A percentile compares a stretch with the other conserved stretches of the same genome.
Evolutionary conservation across 2,113 vertebrate species (phyloP).

Genomic region (Pimephales promelas): DNA sequence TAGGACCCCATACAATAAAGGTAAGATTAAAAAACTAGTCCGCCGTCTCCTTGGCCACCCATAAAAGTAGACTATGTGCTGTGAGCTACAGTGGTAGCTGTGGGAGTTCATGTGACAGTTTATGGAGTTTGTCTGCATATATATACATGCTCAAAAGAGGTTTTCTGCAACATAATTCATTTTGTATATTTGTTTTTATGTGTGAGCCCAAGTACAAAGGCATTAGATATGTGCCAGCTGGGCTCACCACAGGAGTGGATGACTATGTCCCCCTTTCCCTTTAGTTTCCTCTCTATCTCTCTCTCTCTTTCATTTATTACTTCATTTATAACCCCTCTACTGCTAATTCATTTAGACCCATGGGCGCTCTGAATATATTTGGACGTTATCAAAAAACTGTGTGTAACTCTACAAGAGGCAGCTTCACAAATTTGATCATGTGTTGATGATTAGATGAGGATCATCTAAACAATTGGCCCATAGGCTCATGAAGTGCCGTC

Average conservation of each 20-base stretch:
- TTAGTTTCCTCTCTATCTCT: not conserved
- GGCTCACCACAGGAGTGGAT: not conserved
- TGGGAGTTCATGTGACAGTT: slow-evolving; percentile 32
- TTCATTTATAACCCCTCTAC: slow-evolving; percentile 45
- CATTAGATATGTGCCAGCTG: slow-evolving; percentile 5
- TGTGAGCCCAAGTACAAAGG: slow-evolving; percentile 25
- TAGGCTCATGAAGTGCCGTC: slow-evolving; percentile 42
- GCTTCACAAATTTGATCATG: slow-evolving; percentile 58
- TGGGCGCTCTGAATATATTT: slow-evolving; percentile 45
- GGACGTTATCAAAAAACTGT: slow-evolving; percentile 57
- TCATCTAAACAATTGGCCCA: slow-evolving; percentile 54
- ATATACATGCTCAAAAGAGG: not conserved
- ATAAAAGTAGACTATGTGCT: slow-evolving; percentile 60
- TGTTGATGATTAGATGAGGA: slow-evolving; percentile 56
- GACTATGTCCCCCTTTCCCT: slow-evolving; percentile 47
- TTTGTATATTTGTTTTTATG: slow-evolving; percentile 13
- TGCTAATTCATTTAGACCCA: slow-evolving; percentile 48
- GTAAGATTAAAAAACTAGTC: slow-evolving; percentile 68
- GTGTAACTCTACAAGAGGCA: slow-evolving; percentile 37
- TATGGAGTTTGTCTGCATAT: slow-evolving; percentile 26
- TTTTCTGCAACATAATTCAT: not conserved
- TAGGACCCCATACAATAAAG: slow-evolving; percentile 63
- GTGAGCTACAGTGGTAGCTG: slow-evolving; percentile 49
- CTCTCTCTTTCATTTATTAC: slow-evolving; percentile 51
- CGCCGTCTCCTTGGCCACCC: slow-evolving; percentile 60